A percentile compares a stretch with the other conserved stretches of the same genome.
Evolutionary conservation across 2,113 vertebrate genomes (phyloP).

Genomic region (Andinoacara biseriatus): DNA sequence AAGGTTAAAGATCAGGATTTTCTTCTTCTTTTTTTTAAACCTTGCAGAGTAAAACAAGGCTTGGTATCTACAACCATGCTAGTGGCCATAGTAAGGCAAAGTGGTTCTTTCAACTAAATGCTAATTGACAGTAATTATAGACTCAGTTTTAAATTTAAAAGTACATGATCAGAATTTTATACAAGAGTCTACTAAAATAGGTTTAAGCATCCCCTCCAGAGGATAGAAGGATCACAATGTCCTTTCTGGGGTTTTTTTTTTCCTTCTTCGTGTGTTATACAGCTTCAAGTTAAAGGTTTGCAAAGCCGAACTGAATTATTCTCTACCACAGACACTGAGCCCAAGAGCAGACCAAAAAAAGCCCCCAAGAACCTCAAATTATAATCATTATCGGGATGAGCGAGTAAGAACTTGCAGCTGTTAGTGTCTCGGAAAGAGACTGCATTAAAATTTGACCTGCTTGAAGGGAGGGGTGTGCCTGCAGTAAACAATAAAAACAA

Average conservation of each 20-base stretch:
- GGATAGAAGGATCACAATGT: not conserved
- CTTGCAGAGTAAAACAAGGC: not conserved
- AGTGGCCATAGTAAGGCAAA: constrained; percentile 8
- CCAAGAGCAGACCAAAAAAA: too few relatives aligned
- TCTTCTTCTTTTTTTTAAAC: not conserved
- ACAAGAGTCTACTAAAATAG: not conserved
- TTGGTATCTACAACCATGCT: not conserved
- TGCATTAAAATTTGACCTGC: not conserved
- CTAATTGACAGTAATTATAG: constrained; percentile 22
- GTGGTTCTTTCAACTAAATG: constrained; percentile 13
- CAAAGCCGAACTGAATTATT: constrained; percentile 5
- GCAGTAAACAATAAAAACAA: not conserved
- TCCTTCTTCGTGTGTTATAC: not conserved
- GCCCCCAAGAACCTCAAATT: not conserved
- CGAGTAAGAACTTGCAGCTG: not conserved
- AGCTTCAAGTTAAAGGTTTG: not conserved
- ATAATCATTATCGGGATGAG: not conserved
- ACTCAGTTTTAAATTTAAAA: not conserved
- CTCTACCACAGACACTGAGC: not conserved
- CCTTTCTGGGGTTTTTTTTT: not conserved
- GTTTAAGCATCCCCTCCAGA: not conserved
- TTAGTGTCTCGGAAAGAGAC: not conserved
- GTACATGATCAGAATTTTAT: constrained; percentile 1
- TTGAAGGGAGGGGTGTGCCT: not conserved
- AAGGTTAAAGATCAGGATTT: constrained; percentile 1